These are phyloP conservation scores for Ptychadena robeensis DNA, from an alignment of 2,797 vertebrate species.

Conservation along the genomic window DNA sequence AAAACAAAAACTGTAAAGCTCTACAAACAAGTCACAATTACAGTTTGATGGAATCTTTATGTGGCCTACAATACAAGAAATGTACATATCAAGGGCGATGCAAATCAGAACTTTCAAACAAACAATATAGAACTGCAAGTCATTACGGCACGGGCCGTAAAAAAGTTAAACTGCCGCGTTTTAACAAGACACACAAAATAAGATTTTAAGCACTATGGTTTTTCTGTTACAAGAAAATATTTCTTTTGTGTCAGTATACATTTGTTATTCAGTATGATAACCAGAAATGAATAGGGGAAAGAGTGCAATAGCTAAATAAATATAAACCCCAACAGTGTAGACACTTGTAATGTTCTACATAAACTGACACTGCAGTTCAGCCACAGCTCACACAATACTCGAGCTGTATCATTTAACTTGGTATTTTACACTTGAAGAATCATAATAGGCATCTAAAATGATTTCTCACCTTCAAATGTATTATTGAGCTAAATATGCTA, in stretches of 20 bases:
- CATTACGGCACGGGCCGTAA: too few species aligned
- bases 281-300: constrained; percentile 3
- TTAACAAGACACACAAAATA: too few species aligned
- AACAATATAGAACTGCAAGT: too few species aligned
- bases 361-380: constrained; percentile 36
- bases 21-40: too few species aligned
- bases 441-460: constrained; percentile 47
- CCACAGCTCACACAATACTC: constrained; percentile 36
- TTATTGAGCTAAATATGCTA: constrained; percentile 57
- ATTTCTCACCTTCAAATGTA: constrained; percentile 59
- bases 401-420: constrained; percentile 51
- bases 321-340: constrained; percentile 5
- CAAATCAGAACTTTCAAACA: too few species aligned
- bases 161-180: too few species aligned
- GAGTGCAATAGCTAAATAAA: constrained; percentile 8
- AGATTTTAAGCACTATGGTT: not conserved
- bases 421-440: constrained; percentile 54
- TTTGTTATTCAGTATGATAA: not conserved
- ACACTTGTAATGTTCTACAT: constrained; percentile 17
- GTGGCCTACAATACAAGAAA: too few species aligned
- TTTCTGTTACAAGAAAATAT: not conserved
- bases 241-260: not conserved
- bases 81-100: too few species aligned
- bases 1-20: too few species aligned
- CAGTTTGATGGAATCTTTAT: too few species aligned